phyloP scores from a whole-genome alignment of 2,797 vertebrate genomes.

The Galagoides demidoff region DNA sequence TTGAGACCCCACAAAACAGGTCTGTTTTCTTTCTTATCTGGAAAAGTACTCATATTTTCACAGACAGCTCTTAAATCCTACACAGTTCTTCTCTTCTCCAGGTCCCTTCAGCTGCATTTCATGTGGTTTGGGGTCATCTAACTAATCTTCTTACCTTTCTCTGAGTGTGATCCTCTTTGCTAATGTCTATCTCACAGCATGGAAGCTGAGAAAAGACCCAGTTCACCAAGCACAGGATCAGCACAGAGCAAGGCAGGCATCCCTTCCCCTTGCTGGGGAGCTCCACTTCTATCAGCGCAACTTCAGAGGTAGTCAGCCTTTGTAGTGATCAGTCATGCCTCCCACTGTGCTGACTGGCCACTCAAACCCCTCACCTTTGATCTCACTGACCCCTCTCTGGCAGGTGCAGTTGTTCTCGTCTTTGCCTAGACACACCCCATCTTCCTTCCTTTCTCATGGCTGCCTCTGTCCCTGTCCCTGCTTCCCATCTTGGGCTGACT shows the following conservation, averaged over 20 bases:
- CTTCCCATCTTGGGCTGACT: slow-evolving; percentile 56
- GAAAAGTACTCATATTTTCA: not conserved
- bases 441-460: not conserved
- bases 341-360: not conserved
- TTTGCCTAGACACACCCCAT: not conserved
- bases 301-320: not conserved
- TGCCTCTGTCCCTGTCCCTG: not conserved
- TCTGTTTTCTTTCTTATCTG: not conserved
- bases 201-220: not conserved
- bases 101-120: not conserved
- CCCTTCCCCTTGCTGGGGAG: not conserved
- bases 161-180: not conserved
- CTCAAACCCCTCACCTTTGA: not conserved
- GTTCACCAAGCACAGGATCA: not conserved
- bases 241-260: not conserved
- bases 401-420: not conserved
- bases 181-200: not conserved
- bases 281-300: not conserved
- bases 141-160: slow-evolving; percentile 1
- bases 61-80: not conserved
- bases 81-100: not conserved
- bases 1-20: not conserved
- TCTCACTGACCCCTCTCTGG: not conserved
- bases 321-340: not conserved
- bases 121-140: not conserved